phyloP scores from a whole-genome alignment of 2,888 invertebrate genomes.

The Minunthozetes semirufus region DNA sequence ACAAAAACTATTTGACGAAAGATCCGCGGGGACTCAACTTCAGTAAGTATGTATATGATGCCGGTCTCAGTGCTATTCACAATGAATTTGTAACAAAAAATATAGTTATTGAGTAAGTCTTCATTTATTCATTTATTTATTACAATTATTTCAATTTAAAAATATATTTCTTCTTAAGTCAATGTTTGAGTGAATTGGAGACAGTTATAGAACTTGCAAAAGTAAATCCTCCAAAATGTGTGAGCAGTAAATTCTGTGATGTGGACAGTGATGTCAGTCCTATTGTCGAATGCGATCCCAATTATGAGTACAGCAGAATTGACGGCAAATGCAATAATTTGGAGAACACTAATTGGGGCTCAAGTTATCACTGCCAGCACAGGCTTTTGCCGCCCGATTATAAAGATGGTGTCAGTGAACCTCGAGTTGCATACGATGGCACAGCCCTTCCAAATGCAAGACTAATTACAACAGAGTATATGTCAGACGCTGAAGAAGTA shows the following conservation, averaged over 20 bases:
- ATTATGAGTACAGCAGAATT: constrained; percentile 40
- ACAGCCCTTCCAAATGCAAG: constrained; percentile 47
- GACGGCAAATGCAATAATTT: constrained; percentile 51
- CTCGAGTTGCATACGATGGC: constrained; percentile 54
- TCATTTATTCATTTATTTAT: too few species aligned
- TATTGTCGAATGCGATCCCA: background rate
- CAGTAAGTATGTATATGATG: too few species aligned
- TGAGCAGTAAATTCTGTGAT: background rate
- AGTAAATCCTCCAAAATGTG: background rate
- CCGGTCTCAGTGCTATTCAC: too few species aligned
- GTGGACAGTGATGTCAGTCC: background rate
- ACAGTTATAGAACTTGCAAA: too few species aligned
- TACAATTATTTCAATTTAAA: too few species aligned
- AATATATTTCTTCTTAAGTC: too few species aligned
- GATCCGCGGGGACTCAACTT: too few species aligned
- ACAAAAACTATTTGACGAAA: too few species aligned
- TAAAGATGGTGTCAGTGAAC: constrained; percentile 54
- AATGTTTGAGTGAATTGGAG: too few species aligned
- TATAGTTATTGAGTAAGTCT: too few species aligned
- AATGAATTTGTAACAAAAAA: too few species aligned
- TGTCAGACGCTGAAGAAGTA: background rate
- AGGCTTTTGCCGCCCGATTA: constrained; percentile 50
- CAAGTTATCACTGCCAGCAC: constrained; percentile 48
- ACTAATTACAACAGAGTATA: background rate
- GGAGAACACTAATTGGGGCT: constrained; percentile 49